Evolutionary conservation across 2,888 invertebrate genomes (phyloP), one percentile per base, ranked within the genome.

Genomic region (Dasysyrphus tricinctus): DNA sequence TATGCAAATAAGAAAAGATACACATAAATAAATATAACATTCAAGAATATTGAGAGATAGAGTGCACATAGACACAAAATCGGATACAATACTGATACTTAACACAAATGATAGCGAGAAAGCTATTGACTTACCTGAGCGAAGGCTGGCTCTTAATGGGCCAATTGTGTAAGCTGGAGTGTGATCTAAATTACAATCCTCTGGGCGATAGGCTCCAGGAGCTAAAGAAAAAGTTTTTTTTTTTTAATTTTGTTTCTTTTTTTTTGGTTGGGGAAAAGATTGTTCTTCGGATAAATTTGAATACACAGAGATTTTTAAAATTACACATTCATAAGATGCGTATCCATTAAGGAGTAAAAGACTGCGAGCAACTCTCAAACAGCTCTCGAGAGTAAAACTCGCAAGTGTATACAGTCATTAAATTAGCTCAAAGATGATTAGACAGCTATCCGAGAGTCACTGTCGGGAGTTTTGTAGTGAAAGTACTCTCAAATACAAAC

Each of bases 161-260:
- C 95, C 94, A 89, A 96, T 95, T 76, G 94, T 94, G 89, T 93
- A 96, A 83, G 94, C 89, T 2, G 93, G 92, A 14, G 91, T 90
- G 75, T 92, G 92, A 77, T 91, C 91, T 14, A 91, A 88, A 29
- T 91, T 92, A 77, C 90, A 92, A 80, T 93, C 94, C 89, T 94
- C 94, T 63, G 95, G 94, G 88, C 92, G 91, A 89, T 96, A 96
- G 29, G 94, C 94, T 80, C 94, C 95, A 61, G 95, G 95, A 69
- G 95, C 92, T 92, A 88, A 44, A 57, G 73, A 67, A 49, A 29
- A 63, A 44, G 29, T 12, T 42, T 24, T 9, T 29, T 19, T 16
- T 32, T 44, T 47, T 5, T 14, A 39, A 42, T 1, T 14, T 54
- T 51, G 32, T 32, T 56, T 56, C 6, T 5, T 56, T 14, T 56